Base-by-base conservation (phyloP, 2,888 invertebrate species). In the Petrophora chlorosata region DNA sequence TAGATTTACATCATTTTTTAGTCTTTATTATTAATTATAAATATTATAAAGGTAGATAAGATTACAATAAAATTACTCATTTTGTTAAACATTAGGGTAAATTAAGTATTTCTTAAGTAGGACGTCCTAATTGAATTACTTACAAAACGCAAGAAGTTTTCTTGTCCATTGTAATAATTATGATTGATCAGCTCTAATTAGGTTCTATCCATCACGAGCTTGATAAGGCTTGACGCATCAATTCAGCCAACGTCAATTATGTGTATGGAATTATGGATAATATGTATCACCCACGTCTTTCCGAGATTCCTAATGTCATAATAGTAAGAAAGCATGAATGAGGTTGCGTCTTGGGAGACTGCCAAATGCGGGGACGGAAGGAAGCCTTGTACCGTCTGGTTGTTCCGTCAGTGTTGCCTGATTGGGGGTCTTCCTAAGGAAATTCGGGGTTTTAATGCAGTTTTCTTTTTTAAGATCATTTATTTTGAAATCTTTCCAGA, bases 271-370 rank as follows among this genome's bases (percentile, higher is more conserved):
- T n/a, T n/a, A n/a, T n/a, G n/a, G n/a, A n/a, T n/a, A n/a, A n/a
- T n/a, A n/a, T n/a, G n/a, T n/a, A n/a, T n/a, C 43, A 32, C 53
- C 53, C 56, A 61, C 58, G 50, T n/a, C 10, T 26, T 41, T 29
- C 38, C 35, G 22, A 34, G 32, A 45, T 15, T 29, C 42, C 40
- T 33, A 50, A 49, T 55, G 53, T 45, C 17, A 34, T n/a, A n/a
- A n/a, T 50, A 43, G 54, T 53, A 47, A 38, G 47, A 54, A 59
- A 53, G 46, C 55, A 59, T 61, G 61, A 61, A 61, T 59, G 59
- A 30, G 26, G 32, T 38, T 22, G 16, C 40, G 29, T 36, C 15
- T 53, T 61, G 60, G 56, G 36, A 29, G 42, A 14, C 29, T 54
- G 60, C 60, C 60, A 61, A 47, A 39, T 16, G 23, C 23, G 32